Conservation (phyloP, 2,113 vertebrate species). For the Syrrhaptes paradoxus region DNA sequence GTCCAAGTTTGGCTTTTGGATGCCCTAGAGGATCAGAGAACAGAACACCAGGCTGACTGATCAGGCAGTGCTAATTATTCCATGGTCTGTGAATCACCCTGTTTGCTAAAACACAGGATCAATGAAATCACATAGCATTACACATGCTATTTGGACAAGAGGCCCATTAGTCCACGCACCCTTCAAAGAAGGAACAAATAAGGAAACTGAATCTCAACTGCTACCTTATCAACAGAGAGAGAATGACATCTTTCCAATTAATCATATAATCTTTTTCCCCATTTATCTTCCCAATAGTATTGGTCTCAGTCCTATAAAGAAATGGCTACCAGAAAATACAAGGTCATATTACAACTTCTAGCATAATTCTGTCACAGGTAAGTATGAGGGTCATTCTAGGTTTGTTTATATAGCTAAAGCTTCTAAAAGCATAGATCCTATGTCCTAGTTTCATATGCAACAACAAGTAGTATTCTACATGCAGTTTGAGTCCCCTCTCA, state of each 20-base stretch:
- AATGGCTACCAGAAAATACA: background rate
- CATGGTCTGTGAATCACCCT: background rate
- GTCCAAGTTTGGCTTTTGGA: slow-evolving; percentile 79
- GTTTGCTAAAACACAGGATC: background rate
- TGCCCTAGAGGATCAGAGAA: slow-evolving; percentile 74
- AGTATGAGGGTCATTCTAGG: background rate
- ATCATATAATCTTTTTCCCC: background rate
- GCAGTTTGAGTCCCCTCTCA: background rate
- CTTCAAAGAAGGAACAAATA: background rate
- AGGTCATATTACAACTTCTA: accelerated
- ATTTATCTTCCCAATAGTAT: background rate
- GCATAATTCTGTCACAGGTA: background rate
- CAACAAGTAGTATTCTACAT: background rate
- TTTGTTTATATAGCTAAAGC: background rate
- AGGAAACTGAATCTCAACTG: background rate
- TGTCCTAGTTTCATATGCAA: background rate
- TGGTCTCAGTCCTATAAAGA: background rate
- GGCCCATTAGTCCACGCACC: background rate
- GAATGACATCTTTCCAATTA: background rate
- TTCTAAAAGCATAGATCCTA: background rate
- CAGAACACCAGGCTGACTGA: slow-evolving; percentile 29
- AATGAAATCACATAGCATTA: background rate
- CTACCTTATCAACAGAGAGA: background rate
- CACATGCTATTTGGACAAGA: background rate
- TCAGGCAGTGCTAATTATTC: background rate